Base-by-base conservation (phyloP, 2,888 invertebrate species). In the Rhagonycha fulva region DNA sequence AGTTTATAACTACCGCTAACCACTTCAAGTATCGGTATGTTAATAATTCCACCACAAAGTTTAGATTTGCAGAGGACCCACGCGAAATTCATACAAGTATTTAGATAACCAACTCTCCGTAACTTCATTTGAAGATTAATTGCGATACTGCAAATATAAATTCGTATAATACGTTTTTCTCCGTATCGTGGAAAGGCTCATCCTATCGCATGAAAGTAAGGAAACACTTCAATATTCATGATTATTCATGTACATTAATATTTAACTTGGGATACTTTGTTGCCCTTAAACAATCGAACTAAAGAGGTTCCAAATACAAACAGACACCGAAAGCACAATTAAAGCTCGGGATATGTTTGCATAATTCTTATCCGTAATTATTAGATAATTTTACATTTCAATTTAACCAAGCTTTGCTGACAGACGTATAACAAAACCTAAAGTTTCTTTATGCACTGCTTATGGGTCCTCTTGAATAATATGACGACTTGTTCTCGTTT, bases 261-360 rank as follows among this genome's bases (percentile, higher is more conserved):
- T 74, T 74, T 74, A 69, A 62, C 62, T 63, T n/a, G 47, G 63
- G 72, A 60, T 70, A 70, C 61, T 72, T 61, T 67, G 28, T 26
- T 32, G 63, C 63, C 76, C 32, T 61, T 70, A 72, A 72, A 76
- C 72, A 76, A 26, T 63, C 24, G 60, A 70, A 61, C 28, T 68
- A 67, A 76, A 76, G 76, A 72, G 76, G 72, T 72, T 70, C 66
- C 70, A 72, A 72, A 76, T 73, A 76, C 76, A 76, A 76, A 72
- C 68, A 76, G 72, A 76, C 76, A 69, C 66, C 67, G 76, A 76
- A 72, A 76, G 67, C 30, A 72, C 76, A 76, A 76, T 76, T 76
- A 76, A 71, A 76, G 14, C 61, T 69, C 32, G 70, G 63, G 76
- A 10, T 76, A 72, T 70, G 63, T 76, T 76, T 72, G 72, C 75